Conservation (phyloP, 2,888 invertebrate species). For the Acrocyrtus sp. region DNA sequence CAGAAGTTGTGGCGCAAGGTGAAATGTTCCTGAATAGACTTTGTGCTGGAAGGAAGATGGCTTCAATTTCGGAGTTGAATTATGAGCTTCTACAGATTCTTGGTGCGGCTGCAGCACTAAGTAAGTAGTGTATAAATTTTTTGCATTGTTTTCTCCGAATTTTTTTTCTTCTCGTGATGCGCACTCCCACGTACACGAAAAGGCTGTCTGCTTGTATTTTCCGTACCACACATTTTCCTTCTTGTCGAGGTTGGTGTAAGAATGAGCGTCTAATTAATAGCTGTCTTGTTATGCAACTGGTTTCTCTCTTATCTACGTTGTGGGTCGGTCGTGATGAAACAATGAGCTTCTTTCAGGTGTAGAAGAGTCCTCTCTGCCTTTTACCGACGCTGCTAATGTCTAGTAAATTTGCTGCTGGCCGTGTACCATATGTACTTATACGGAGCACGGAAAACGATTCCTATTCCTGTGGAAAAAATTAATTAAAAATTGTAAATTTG, state of each 20-base stretch:
- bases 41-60: slow-evolving; percentile 37
- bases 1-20: slow-evolving; percentile 31
- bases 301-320: slow-evolving; percentile 32
- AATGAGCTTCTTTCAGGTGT: too few relatives aligned
- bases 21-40: slow-evolving; percentile 35
- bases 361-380: too few relatives aligned
- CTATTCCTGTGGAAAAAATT: too few relatives aligned
- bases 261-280: slow-evolving; percentile 53
- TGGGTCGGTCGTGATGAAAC: slow-evolving; percentile 40
- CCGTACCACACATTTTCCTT: slow-evolving; percentile 22
- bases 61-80: slow-evolving; percentile 37
- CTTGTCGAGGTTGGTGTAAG: slow-evolving; percentile 24
- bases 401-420: too few relatives aligned
- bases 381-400: too few relatives aligned
- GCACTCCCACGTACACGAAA: too few relatives aligned
- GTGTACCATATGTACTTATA: too few relatives aligned
- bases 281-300: slow-evolving; percentile 53
- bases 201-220: slow-evolving; percentile 5
- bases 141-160: background rate
- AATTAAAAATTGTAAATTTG: too few relatives aligned
- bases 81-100: slow-evolving; percentile 38
- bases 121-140: slow-evolving; percentile 21
- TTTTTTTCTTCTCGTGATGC: too few relatives aligned
- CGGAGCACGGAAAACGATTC: too few relatives aligned
- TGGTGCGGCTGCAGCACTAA: slow-evolving; percentile 12